Percentiles rank a stretch among this genome's conserved stretches.
phyloP scores from a whole-genome alignment of 2,888 invertebrate genomes.

The Bombyx huttoni region DNA sequence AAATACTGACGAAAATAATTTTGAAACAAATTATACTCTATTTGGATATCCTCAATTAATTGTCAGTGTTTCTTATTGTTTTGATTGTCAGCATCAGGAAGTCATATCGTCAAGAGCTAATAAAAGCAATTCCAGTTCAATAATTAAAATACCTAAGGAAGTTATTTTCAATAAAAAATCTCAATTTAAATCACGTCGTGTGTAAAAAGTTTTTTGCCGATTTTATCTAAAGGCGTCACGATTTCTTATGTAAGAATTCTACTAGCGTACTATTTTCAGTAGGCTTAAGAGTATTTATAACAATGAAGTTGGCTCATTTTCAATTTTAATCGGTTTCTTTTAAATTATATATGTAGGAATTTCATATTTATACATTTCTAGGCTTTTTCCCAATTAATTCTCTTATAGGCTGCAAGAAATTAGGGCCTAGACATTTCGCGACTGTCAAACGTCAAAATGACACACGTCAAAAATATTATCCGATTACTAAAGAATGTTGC shows the following conservation, averaged over 20 bases:
- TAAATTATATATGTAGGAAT: neutral
- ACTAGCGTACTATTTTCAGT: constrained; percentile 24
- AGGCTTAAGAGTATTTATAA: constrained; percentile 17
- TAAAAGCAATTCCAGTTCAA: too few relatives aligned
- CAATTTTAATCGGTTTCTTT: neutral
- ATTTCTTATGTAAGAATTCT: constrained; percentile 15
- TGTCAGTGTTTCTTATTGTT: constrained; percentile 9
- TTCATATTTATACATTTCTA: neutral
- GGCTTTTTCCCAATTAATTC: neutral
- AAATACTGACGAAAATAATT: neutral
- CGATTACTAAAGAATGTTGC: too few relatives aligned
- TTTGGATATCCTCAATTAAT: constrained; percentile 10
- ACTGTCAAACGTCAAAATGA: neutral
- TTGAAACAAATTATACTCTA: constrained; percentile 4
- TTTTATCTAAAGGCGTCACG: constrained; percentile 7
- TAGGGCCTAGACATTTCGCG: neutral
- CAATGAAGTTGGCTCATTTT: constrained; percentile 35
- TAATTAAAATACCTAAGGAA: too few relatives aligned
- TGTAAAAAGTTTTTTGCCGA: constrained; percentile 7
- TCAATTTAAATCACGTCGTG: constrained; percentile 5
- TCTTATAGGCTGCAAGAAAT: neutral
- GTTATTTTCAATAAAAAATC: constrained; percentile 6
- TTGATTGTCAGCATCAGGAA: too few relatives aligned
- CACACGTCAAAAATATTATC: neutral
- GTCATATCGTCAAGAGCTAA: too few relatives aligned